Base-by-base conservation (phyloP, 2,888 invertebrate genomes). In the Cantharis flavilabris region DNA sequence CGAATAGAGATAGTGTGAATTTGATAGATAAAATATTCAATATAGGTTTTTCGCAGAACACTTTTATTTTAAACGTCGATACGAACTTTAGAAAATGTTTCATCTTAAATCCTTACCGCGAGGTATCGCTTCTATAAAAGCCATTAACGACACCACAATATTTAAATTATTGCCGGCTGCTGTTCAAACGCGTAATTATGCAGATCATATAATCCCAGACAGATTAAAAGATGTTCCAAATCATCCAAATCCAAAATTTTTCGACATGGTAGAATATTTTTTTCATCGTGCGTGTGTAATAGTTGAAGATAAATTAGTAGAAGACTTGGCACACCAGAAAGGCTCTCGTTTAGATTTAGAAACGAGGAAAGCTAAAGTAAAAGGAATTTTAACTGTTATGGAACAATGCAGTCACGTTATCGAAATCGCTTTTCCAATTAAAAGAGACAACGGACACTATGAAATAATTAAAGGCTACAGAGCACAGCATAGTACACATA, bases 201-300 rank as follows among this genome's bases (percentile, higher is more conserved):
- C 90, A 78, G 90, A 88, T 79, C 95, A 95, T 89, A 93, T 95
- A 86, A 96, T 97, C 84, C 97, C 97, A 70, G 96, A 96, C 64
- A 93, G 94, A 86, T 92, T 97, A 14, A 93, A 93, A 86, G 93
- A 94, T 85, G 93, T 97, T 83, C 94, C 96, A 20, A 92, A 91
- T 65, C 93, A 94, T 82, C 91, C 92, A 80, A 95, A 96, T 88
- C 98, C 98, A 0, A 93, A 93, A 83, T 98, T 98, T 90, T 97
- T 97, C 89, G 96, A 98, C 90, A 98, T 98, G 98, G 99, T 99
- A 80, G 99, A 99, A 88, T 98, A 96, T 88, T 99, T 98, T 91
- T 99, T 98, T 90, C 98, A 99, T 89, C 94, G 96, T 83, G 98
- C 98, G 76, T 97, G 98, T 87, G 94, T 95, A 89, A 93, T 96